Evolutionary conservation across 1,140 invertebrate species (phyloP).

Genomic region (Globodera ellingtonae): DNA sequence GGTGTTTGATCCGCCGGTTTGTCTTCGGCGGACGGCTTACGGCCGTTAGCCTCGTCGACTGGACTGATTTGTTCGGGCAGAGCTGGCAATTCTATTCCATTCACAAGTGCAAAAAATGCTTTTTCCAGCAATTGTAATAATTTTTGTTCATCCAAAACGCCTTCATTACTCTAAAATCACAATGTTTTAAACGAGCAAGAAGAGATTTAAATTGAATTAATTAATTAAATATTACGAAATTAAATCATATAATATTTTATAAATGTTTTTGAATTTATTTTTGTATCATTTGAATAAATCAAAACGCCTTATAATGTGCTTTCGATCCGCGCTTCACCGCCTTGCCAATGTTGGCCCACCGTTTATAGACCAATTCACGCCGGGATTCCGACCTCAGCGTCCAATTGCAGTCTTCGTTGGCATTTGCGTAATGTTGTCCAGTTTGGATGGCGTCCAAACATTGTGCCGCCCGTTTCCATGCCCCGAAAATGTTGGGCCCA

Average conservation of each 20-base stretch:
- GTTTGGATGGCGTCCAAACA: not conserved
- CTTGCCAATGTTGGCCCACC: not conserved
- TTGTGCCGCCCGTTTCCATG: not conserved
- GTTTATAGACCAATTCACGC: not conserved
- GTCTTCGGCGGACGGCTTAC: not conserved
- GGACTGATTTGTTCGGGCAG: not conserved
- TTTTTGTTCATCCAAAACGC: not conserved
- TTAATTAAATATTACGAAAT: too few species aligned
- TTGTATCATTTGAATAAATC: too few species aligned
- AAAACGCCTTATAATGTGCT: not conserved
- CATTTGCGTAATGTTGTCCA: not conserved
- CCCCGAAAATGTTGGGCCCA: not conserved
- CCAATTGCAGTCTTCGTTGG: not conserved
- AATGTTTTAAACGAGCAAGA: too few species aligned
- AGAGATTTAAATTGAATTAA: too few species aligned
- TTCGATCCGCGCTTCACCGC: not conserved
- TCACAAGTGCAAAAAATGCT: not conserved
- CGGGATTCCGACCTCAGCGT: not conserved
- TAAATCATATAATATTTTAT: too few species aligned
- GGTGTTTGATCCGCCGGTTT: not conserved
- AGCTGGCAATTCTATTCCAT: not conserved
- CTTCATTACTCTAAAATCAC: not conserved
- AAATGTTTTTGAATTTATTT: too few species aligned
- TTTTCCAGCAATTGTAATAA: not conserved
- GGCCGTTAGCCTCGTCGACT: not conserved